phyloP scores from a whole-genome alignment of 2,888 invertebrate genomes.

The Dione vanillae region DNA sequence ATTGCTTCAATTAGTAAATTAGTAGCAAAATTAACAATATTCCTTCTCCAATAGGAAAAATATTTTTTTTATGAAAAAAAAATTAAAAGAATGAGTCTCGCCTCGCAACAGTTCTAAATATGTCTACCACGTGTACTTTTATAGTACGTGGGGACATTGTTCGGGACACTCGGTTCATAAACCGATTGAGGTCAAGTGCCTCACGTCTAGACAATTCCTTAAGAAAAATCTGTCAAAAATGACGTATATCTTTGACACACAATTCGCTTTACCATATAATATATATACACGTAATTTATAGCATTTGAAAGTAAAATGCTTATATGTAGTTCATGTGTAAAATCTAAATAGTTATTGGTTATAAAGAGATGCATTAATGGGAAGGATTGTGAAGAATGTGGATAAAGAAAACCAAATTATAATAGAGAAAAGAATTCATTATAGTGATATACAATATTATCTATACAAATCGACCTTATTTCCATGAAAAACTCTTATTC shows the following conservation, averaged over 20 bases:
- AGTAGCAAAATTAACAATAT: not conserved
- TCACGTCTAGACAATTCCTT: conserved; percentile 56
- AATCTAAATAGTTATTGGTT: not conserved
- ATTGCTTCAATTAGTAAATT: too few species aligned
- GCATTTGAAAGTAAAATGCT: conserved; percentile 1
- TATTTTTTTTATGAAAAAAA: not conserved
- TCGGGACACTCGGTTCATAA: conserved; percentile 59
- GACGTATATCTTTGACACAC: not conserved
- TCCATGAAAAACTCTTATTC: conserved; percentile 31
- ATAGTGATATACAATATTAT: conserved; percentile 2
- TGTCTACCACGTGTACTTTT: conserved; percentile 69
- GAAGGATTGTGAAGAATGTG: conserved; percentile 3
- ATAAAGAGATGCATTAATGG: not conserved
- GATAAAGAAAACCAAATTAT: conserved; percentile 29
- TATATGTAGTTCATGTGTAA: conserved; percentile 4
- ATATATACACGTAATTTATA: not conserved
- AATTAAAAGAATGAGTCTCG: conserved; percentile 5
- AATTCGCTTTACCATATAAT: not conserved
- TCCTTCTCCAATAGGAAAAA: not conserved
- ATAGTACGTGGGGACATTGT: conserved; percentile 61
- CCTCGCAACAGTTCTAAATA: conserved; percentile 61
- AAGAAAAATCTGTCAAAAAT: conserved; percentile 17
- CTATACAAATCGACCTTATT: conserved; percentile 26
- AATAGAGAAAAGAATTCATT: conserved; percentile 1
- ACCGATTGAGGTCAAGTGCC: conserved; percentile 71